phyloP scores from a whole-genome alignment of 1,140 invertebrate species.

The Neodiprion pinetum region DNA sequence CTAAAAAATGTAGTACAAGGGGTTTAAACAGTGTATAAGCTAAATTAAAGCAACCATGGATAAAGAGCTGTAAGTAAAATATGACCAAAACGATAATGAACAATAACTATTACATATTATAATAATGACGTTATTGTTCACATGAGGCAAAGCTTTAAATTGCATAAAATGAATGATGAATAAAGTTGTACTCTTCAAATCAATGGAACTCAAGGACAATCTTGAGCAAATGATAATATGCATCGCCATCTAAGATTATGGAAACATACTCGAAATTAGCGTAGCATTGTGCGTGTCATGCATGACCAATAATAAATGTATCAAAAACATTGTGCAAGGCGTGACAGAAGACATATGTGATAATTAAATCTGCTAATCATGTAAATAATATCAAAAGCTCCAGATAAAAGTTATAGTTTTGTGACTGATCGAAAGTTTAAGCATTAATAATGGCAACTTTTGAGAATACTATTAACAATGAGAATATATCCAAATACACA shows the following conservation, averaged over 20 bases:
- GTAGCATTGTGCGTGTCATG: conserved; percentile 7
- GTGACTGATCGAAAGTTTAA: no score
- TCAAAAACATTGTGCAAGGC: conserved; percentile 2
- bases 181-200: background rate
- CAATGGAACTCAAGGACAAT: background rate
- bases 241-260: background rate
- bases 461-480: no score
- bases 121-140: background rate
- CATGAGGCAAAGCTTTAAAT: no score
- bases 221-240: background rate
- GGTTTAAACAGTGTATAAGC: no score
- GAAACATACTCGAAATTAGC: background rate
- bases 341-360: background rate
- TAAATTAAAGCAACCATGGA: no score
- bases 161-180: background rate
- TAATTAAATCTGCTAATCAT: background rate
- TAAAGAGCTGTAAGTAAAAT: no score
- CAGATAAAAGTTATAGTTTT: background rate
- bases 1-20: no score
- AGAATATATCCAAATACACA: no score
- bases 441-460: no score
- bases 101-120: no score
- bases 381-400: background rate
- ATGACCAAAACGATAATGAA: no score
- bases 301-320: conserved; percentile 3